Percentiles rank a stretch among this genome's conserved stretches.
Conservation (phyloP, 2,797 vertebrate genomes). For the Myotis pilosus region DNA sequence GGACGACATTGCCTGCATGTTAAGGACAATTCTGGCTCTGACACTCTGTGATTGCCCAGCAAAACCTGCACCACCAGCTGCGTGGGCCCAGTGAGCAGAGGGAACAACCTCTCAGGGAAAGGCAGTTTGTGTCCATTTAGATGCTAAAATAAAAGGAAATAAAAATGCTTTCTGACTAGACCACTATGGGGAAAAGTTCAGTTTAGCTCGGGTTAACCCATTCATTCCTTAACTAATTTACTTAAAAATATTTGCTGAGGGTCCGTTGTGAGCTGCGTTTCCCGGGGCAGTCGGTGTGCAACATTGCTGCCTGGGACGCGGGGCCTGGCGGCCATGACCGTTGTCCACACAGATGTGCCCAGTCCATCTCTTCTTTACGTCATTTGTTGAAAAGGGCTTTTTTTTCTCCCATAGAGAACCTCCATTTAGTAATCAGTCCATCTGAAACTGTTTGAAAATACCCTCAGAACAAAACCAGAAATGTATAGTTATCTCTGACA, state of each 20-base stretch:
- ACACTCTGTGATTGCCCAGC: neutral
- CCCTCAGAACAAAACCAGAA: slow-evolving; percentile 29
- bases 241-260: neutral
- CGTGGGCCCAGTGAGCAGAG: fast-evolving
- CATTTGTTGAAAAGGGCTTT: neutral
- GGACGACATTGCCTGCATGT: neutral
- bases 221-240: neutral
- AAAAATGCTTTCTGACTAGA: neutral
- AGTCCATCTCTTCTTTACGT: neutral
- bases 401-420: neutral
- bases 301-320: neutral
- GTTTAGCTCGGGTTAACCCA: neutral
- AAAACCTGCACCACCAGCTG: neutral
- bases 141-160: neutral
- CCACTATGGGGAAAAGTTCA: neutral
- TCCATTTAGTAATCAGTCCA: neutral
- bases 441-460: slow-evolving; percentile 44
- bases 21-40: neutral
- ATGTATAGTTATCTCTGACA: slow-evolving; percentile 20
- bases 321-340: neutral
- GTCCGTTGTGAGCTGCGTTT: neutral
- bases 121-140: neutral
- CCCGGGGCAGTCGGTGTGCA: neutral
- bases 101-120: neutral
- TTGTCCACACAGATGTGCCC: neutral